Conservation (phyloP, 2,113 vertebrate genomes). For the Thalassoma bifasciatum region DNA sequence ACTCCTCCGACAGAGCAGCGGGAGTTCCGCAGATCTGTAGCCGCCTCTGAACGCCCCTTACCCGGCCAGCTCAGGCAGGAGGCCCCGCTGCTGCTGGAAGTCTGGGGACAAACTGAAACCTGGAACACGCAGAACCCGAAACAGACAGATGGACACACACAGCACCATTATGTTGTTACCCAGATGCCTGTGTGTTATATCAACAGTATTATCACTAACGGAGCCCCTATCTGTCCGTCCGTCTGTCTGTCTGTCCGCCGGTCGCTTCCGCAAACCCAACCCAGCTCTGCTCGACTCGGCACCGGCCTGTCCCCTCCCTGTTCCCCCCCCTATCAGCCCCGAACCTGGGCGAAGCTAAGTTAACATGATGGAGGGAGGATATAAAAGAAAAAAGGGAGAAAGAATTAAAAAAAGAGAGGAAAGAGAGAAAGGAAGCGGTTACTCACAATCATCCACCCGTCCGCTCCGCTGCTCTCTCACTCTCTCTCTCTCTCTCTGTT, state of each 20-base stretch:
- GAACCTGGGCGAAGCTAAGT: no score
- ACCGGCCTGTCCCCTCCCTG: no score
- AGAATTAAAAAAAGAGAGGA: slow-evolving; percentile 16
- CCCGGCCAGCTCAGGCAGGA: slow-evolving; percentile 36
- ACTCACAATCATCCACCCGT: slow-evolving; percentile 77
- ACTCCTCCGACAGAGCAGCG: slow-evolving; percentile 36
- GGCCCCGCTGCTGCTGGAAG: slow-evolving; percentile 53
- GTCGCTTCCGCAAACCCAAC: no score
- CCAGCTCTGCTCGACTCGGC: no score
- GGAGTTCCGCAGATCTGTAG: slow-evolving; percentile 40
- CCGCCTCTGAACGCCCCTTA: slow-evolving; percentile 38
- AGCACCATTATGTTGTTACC: slow-evolving; percentile 18
- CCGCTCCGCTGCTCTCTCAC: slow-evolving; percentile 49
- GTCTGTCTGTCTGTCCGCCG: no score
- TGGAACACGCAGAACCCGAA: not conserved
- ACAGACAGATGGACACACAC: slow-evolving; percentile 2
- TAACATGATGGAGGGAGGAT: no score
- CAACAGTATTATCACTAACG: no score
- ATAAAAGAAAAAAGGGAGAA: not conserved
- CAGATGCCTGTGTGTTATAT: no score
- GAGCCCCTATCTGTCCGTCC: no score
- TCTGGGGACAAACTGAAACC: slow-evolving; percentile 12
- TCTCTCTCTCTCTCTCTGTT: no score
- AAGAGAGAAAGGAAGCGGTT: slow-evolving; percentile 38
- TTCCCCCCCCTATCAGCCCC: no score